Evolutionary conservation across 2,113 vertebrate species (phyloP), one percentile per base, ranked within the genome.

Genomic region (Pavo muticus): DNA sequence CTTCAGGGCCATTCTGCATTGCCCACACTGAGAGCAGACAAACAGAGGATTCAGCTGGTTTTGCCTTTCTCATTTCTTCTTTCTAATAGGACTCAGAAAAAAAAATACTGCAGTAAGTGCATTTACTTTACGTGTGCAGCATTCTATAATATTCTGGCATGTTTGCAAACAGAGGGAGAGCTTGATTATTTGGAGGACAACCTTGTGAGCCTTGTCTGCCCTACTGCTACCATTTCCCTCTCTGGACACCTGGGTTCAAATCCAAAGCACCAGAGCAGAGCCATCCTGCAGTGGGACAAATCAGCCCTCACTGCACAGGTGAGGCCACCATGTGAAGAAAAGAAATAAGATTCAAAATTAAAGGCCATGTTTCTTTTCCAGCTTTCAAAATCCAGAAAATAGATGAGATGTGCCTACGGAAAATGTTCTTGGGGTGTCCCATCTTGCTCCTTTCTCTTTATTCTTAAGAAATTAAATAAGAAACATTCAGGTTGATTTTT

Each of bases 101-200:
- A 35, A 5, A 0, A 39, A 63, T 56, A 65, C 37, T n/a, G 29
- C 13, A 19, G 9, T 7, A 32, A 68, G 24, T 29, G 6, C 19
- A 25, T 81, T 81, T 54, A 15, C 42, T 50, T 48, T 57, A 52
- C 65, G 60, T 29, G 45, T 73, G 48, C 56, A 89, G 20, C 42
- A 32, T 39, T 39, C 57, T 56, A 5, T 25, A 42, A 29, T 15
- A 19, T 4, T 71, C 67, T 57, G 44, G 48, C n/a, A 24, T 2
- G 4, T 11, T 39, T 40, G 68, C 39, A 75, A 64, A 69, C 18
- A 6, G 18, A 88, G 25, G 70, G 45, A 44, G 17, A 50, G 32
- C 10, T 44, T 8, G 2, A 27, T n/a, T 56, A 35, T 37, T 82
- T 60, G 56, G 57, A 6, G 21, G 67, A 48, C 50, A 59, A 5